These are phyloP conservation scores for Ovis canadensis DNA, from an alignment of 2,113 vertebrate genomes.

Conservation along the genomic window DNA sequence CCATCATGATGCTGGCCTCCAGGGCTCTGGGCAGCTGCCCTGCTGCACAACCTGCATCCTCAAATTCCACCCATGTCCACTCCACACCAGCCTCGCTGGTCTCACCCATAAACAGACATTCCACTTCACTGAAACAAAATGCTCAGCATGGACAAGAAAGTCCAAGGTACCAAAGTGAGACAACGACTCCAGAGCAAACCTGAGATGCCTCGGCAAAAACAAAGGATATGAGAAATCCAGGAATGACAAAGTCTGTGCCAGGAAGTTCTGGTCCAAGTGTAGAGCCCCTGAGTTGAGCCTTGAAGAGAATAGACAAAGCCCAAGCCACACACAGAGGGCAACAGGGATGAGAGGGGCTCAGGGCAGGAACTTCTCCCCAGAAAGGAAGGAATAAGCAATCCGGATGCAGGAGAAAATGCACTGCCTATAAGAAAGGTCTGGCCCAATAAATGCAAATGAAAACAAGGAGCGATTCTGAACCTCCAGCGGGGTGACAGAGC, in stretches of 20 bases:
- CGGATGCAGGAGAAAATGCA: background rate
- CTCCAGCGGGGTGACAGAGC: background rate
- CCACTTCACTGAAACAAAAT: background rate
- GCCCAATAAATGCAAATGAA: background rate
- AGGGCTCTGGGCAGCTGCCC: background rate
- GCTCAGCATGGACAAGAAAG: background rate
- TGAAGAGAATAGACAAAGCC: background rate
- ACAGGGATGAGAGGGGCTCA: background rate
- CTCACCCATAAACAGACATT: background rate
- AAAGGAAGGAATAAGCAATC: background rate
- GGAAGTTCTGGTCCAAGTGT: background rate
- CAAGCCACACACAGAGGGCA: background rate
- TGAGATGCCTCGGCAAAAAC: fast-evolving
- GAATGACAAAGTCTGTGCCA: background rate
- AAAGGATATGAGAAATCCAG: background rate
- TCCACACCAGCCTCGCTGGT: background rate
- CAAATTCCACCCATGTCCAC: background rate
- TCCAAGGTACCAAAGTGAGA: background rate
- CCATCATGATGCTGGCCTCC: background rate
- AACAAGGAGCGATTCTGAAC: background rate
- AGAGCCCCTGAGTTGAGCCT: background rate
- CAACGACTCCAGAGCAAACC: background rate
- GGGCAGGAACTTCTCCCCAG: background rate
- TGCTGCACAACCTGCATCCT: background rate
- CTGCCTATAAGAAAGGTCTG: background rate